Evolutionary conservation across 2,797 vertebrate species (phyloP).

Genomic region (Pseudocheirus occidentalis): DNA sequence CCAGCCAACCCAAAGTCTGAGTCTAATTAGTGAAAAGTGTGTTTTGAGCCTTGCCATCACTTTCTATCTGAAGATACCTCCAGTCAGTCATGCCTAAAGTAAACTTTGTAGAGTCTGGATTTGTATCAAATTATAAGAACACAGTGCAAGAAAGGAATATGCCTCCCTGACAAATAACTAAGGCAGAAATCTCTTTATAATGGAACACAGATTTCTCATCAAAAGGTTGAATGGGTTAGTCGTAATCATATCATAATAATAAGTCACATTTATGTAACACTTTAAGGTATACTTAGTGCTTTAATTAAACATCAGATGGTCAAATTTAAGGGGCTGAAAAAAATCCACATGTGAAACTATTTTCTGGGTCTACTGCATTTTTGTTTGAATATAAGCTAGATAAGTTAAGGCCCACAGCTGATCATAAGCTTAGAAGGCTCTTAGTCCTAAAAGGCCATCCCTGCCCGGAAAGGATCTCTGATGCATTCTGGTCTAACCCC

Average conservation of each 20-base stretch:
- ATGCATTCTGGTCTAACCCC: neutral
- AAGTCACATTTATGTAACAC: neutral
- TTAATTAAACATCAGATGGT: neutral
- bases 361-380: neutral
- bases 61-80: neutral
- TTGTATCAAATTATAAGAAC: neutral
- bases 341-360: neutral
- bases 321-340: neutral
- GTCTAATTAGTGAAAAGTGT: neutral
- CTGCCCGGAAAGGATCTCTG: neutral
- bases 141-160: neutral
- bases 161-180: neutral
- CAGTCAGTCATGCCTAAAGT: neutral
- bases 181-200: neutral
- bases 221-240: neutral
- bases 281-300: neutral
- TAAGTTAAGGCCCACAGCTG: neutral
- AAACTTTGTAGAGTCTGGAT: neutral
- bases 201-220: constrained; percentile 3
- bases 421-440: neutral
- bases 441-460: neutral
- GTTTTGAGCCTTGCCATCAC: neutral
- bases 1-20: neutral
- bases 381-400: neutral
- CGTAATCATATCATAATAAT: neutral